Evolutionary conservation across 2,113 vertebrate species (phyloP), one percentile per base, ranked within the genome.

Genomic region (Tor tambroides): DNA sequence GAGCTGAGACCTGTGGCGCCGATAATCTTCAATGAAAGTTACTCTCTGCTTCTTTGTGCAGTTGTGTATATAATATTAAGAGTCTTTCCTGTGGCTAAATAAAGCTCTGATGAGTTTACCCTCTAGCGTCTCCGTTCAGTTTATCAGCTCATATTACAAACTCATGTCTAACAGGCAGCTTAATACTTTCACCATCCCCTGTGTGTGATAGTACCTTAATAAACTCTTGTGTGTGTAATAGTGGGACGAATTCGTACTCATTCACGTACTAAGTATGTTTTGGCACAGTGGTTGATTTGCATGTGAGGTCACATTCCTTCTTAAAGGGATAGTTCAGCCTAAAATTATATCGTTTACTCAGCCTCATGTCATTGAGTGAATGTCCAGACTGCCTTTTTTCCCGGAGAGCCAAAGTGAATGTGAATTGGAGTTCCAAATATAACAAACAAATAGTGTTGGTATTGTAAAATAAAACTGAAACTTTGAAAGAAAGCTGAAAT

Each of bases 101-200:
- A 88, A 92, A 92, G 82, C 87, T 75, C 83, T 71, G 91, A 87
- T 86, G 88, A 92, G 80, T 76, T 90, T 92, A 51, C 89, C 65
- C 54, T 32, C 17, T 79, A 84, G 59, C 80, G 51, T 84, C 80
- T 88, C 76, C 81, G 72, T 92, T 90, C 91, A 91, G 93, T 90
- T 90, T 90, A 43, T 93, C 92, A 92, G 91, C 91, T 94, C 90
- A 94, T 89, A 89, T 89, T 90, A 91, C 79, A 79, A 35, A 71
- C 88, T 91, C 89, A 84, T 91, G 90, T 92, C 74, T 30, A 85
- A 91, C 82, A 88, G 87, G 90, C 90, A 92, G 86, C 88, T 90
- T 91, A 89, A 88, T 89, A 91, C 89, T 84, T 86, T 86, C 87
- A 86, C 65, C 63, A 85, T 86, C 85, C 82, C 89, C 91, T 90